Base-by-base conservation (phyloP, 2,888 invertebrate genomes). In the Pachliopta kotzebuea region DNA sequence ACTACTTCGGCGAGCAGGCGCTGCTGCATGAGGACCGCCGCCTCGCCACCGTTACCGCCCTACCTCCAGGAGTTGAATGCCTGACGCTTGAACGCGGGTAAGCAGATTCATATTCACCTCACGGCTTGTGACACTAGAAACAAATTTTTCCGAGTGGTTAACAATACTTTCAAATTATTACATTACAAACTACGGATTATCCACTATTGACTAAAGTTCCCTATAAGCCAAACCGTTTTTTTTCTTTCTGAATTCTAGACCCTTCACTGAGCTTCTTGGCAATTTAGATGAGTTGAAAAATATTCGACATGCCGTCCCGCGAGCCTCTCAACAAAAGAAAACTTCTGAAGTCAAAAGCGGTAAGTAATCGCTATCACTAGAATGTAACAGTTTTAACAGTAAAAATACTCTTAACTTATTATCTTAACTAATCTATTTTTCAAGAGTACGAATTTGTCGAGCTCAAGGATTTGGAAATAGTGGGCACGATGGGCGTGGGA, bases 1-100 rank as follows among this genome's bases (percentile, higher is more conserved):
- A 97, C 68, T 98, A 96, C 83, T 98, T 98, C 81, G 98, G 98
- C 0, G 98, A 98, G 78, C 95, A 96, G 77, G 98, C 98, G 0
- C 89, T 98, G 42, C 86, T 97, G 59, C 95, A 96, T 79, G 96
- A 97, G 71, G 97, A 97, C 78, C 94, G 95, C 49, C 92, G 98
- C 42, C 96, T 98, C 59, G 98, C 98, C 9, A 98, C 97, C 69
- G 97, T 98, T 23, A 96, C 96, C 56, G 98, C 98, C 0, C 93
- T 96, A 76, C 93, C 95, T 60, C 94, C 98, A 24, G 94, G 97
- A 67, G 94, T 97, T 61, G 94, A 98, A 88, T 98, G 98, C 74
- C 93, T 98, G 23, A 97, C 97, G 0, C 88, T 98, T 23, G 97
- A 97, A 72, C 93, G 97, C 88, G 94, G 94, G 96, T 97, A 62